These are phyloP conservation scores for Notoglanidium macrostoma DNA, from an alignment of 2,797 vertebrate genomes.

Conservation along the genomic window DNA sequence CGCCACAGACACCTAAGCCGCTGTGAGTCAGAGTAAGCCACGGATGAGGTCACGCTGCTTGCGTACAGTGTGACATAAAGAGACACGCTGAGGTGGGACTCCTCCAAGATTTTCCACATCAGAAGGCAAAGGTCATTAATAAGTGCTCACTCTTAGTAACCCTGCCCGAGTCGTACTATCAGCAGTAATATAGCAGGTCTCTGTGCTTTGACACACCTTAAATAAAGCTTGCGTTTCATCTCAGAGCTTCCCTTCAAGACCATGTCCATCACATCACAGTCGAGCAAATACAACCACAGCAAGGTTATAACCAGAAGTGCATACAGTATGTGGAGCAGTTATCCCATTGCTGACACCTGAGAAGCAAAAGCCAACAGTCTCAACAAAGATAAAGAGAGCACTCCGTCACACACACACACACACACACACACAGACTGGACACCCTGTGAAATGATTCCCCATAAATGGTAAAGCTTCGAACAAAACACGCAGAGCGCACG, in stretches of 20 bases:
- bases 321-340: neutral
- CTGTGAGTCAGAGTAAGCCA: slow-evolving; percentile 58
- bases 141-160: neutral
- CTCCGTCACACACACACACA: slow-evolving; percentile 6
- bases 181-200: neutral
- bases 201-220: neutral
- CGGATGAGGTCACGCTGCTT: slow-evolving; percentile 48
- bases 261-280: neutral
- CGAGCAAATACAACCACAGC: neutral
- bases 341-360: neutral
- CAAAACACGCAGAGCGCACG: neutral
- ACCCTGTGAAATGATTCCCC: slow-evolving; percentile 35
- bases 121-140: slow-evolving; percentile 48
- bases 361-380: neutral
- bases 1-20: slow-evolving; percentile 54
- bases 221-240: neutral
- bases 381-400: slow-evolving; percentile 6
- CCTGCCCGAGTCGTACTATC: neutral
- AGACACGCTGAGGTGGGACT: slow-evolving; percentile 42
- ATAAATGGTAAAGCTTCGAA: slow-evolving; percentile 43
- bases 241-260: neutral
- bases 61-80: slow-evolving; percentile 55
- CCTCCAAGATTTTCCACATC: slow-evolving; percentile 63
- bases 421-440: neutral
- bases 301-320: neutral